phyloP scores from a whole-genome alignment of 2,888 invertebrate species.

The Drosophila helvetica region DNA sequence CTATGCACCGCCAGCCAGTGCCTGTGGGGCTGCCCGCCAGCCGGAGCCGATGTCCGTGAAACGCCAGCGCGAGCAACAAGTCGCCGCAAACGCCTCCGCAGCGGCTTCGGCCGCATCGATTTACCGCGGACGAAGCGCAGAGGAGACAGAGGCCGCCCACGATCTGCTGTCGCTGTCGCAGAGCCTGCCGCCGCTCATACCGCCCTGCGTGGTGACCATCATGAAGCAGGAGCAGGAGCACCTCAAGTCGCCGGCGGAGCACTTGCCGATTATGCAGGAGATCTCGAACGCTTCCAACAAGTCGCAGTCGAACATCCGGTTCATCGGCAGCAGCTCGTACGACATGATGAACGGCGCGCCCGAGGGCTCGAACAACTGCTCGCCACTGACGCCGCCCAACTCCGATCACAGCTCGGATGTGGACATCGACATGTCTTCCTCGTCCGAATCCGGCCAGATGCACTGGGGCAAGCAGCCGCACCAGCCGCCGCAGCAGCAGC shows the following conservation, averaged over 20 bases:
- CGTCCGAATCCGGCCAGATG: slow-evolving; percentile 81
- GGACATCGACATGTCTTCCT: slow-evolving; percentile 85
- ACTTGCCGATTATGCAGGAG: slow-evolving; percentile 82
- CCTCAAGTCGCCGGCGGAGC: slow-evolving; percentile 43
- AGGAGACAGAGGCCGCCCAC: slow-evolving; percentile 95
- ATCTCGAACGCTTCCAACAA: slow-evolving; percentile 82
- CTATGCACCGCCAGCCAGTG: slow-evolving; percentile 83
- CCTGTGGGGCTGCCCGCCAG: slow-evolving; percentile 53
- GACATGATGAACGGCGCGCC: slow-evolving; percentile 57
- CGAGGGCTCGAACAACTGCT: slow-evolving; percentile 84
- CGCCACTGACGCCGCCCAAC: slow-evolving; percentile 88
- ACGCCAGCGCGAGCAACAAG: slow-evolving; percentile 52
- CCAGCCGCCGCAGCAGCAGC: slow-evolving; percentile 53
- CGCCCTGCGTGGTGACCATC: slow-evolving; percentile 88
- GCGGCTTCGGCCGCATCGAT: slow-evolving; percentile 44
- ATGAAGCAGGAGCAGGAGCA: slow-evolving; percentile 84
- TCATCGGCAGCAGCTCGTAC: slow-evolving; percentile 79
- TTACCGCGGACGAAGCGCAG: slow-evolving; percentile 87
- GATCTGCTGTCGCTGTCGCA: slow-evolving; percentile 91
- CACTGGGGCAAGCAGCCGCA: slow-evolving; percentile 58
- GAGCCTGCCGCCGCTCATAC: slow-evolving; percentile 90
- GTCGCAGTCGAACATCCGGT: slow-evolving; percentile 79
- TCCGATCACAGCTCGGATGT: slow-evolving; percentile 90
- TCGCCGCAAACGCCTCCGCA: slow-evolving; percentile 21
- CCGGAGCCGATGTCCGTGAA: slow-evolving; percentile 62